Base-by-base conservation (phyloP, 1,140 invertebrate species). In the Lysiphlebus fabarum region DNA sequence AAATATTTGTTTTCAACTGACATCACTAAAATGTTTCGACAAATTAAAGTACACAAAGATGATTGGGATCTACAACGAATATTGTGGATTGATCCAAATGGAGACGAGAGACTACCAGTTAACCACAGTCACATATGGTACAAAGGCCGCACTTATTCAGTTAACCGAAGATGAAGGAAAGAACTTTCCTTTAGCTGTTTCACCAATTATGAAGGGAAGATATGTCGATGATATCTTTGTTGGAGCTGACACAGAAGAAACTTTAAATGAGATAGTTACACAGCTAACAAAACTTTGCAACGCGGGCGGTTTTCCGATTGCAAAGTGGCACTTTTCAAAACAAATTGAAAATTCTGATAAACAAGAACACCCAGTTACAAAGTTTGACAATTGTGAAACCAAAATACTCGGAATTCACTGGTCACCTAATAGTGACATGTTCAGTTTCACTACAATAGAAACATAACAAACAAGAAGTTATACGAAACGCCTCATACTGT, bases 71-170 rank as follows among this genome's bases (percentile, higher is more conserved):
- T 67, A 33, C 74, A 75, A 64, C 26, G 65, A 26, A 74, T 77
- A 10, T 38, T 76, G n/a, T 43, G 8, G 43, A 61, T 42, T 34
- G 66, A 9, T 43, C 51, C 0, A n/a, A 36, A 49, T 26, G 12
- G 71, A 49, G 33, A 44, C 48, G n/a, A 3, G 42, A 69, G 4
- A 1, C 50, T 8, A 56, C 54, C 12, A 62, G 41, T 56, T 75
- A 11, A 62, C 51, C 4, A 71, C 72, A 3, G 71, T 77, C 0
- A 72, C 71, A 0, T 79, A 75, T 65, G 75, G 77, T 3, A 65
- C 67, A 8, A 58, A 59, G 36, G 64, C 63, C 5, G 66, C 69
- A 4, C 45, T 77, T 5, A 53, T 59, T 14, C 69, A 75, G 61
- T 44, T 75, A 7, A 66, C 60, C 5, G 26, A 54, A 11, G 67